phyloP scores from a whole-genome alignment of 2,888 invertebrate genomes.

The Lycaena phlaeas region DNA sequence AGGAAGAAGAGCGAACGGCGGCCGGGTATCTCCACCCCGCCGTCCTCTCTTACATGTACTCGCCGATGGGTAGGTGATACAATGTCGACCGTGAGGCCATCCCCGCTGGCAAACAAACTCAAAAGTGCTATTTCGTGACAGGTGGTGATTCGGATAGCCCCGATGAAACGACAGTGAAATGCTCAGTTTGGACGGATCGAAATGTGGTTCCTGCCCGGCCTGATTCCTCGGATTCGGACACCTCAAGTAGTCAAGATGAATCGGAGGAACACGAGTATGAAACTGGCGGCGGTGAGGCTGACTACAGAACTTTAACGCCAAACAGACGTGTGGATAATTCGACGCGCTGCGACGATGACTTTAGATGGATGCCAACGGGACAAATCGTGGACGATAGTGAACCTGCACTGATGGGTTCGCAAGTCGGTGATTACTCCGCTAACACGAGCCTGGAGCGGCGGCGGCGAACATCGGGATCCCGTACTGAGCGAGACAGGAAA shows the following conservation, averaged over 20 bases:
- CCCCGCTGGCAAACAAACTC: conserved; percentile 25
- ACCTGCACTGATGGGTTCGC: conserved; percentile 35
- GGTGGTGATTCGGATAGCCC: conserved; percentile 75
- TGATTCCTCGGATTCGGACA: conserved; percentile 54
- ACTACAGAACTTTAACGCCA: conserved; percentile 69
- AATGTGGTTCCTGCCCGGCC: conserved; percentile 46
- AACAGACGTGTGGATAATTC: conserved; percentile 67
- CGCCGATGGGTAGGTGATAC: conserved; percentile 62
- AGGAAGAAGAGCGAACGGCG: conserved; percentile 57
- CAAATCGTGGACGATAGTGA: conserved; percentile 47
- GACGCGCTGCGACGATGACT: conserved; percentile 77
- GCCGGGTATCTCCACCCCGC: conserved; percentile 59
- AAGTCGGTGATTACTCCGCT: conserved; percentile 42
- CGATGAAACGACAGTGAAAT: conserved; percentile 76
- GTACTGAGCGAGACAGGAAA: conserved; percentile 77
- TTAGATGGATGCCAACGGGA: conserved; percentile 76
- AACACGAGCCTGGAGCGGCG: conserved; percentile 72
- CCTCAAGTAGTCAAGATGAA: conserved; percentile 48
- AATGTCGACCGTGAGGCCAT: conserved; percentile 40
- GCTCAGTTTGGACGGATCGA: conserved; percentile 61
- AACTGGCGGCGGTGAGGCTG: conserved; percentile 72
- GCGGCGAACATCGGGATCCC: conserved; percentile 58
- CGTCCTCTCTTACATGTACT: conserved; percentile 71
- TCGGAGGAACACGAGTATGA: conserved; percentile 63
- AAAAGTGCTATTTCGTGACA: conserved; percentile 52